Percentiles rank a stretch among this genome's conserved stretches.
These are phyloP conservation scores for Phylloscopus collybita DNA, from an alignment of 2,797 vertebrate species.

Conservation along the genomic window DNA sequence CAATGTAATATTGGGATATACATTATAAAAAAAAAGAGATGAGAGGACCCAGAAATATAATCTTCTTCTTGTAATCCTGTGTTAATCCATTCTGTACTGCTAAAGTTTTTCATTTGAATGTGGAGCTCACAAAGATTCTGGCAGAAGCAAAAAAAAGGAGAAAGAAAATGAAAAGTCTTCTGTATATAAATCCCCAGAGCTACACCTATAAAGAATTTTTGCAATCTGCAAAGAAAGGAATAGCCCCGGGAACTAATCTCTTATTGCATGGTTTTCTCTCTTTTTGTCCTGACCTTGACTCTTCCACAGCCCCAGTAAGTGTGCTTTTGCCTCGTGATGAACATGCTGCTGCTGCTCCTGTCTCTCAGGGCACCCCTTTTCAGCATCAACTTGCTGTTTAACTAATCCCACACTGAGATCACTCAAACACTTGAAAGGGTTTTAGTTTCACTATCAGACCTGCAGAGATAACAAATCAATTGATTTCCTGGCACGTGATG, in stretches of 20 bases:
- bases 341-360: not conserved
- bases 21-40: constrained; percentile 8
- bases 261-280: constrained; percentile 11
- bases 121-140: constrained; percentile 48
- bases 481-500: not conserved
- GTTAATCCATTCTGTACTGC: constrained; percentile 55
- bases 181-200: constrained; percentile 56
- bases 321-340: not conserved
- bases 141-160: constrained; percentile 1
- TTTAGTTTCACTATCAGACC: not conserved
- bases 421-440: not conserved
- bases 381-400: not conserved
- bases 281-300: constrained; percentile 65
- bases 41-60: constrained; percentile 13
- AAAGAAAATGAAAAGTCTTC: constrained; percentile 33
- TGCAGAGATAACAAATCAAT: constrained; percentile 1
- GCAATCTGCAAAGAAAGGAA: constrained; percentile 51
- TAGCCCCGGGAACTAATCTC: constrained; percentile 37
- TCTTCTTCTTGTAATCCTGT: constrained; percentile 55
- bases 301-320: not conserved
- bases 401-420: not conserved
- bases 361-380: not conserved
- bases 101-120: constrained; percentile 39
- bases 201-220: constrained; percentile 43
- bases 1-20: constrained; percentile 8